phyloP scores from a whole-genome alignment of 2,797 vertebrate genomes.

The Champsocephalus gunnari region DNA sequence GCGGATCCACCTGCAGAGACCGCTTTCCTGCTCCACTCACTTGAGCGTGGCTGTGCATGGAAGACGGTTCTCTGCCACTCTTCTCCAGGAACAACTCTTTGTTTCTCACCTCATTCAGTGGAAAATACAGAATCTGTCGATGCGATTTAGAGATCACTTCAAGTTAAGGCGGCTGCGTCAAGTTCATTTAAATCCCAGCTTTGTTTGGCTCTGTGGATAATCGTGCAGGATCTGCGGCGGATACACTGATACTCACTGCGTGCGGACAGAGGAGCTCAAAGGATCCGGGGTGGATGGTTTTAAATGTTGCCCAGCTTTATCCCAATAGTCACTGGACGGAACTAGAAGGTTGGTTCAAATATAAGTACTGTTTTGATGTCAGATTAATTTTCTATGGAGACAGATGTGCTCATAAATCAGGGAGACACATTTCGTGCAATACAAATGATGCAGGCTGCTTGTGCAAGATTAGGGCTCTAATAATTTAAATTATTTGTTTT shows the following conservation, averaged over 20 bases:
- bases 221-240: slow-evolving; percentile 73
- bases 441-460: slow-evolving; percentile 19
- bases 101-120: slow-evolving; percentile 39
- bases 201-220: slow-evolving; percentile 76
- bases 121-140: slow-evolving; percentile 51
- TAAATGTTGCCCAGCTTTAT: slow-evolving; percentile 66
- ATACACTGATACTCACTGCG: slow-evolving; percentile 51
- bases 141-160: slow-evolving; percentile 58
- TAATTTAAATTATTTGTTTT: background rate
- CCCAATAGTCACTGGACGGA: slow-evolving; percentile 46
- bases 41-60: slow-evolving; percentile 51
- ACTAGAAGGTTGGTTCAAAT: slow-evolving; percentile 66
- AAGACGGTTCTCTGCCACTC: slow-evolving; percentile 15
- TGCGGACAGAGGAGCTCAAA: slow-evolving; percentile 65
- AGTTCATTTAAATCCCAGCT: slow-evolving; percentile 74
- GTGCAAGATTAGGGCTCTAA: background rate
- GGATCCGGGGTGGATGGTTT: slow-evolving; percentile 72
- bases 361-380: slow-evolving; percentile 10
- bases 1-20: slow-evolving; percentile 84
- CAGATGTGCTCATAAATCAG: slow-evolving; percentile 28
- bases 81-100: slow-evolving; percentile 63
- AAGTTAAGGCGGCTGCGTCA: slow-evolving; percentile 64
- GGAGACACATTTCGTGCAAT: slow-evolving; percentile 16
- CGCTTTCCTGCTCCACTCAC: slow-evolving; percentile 53
- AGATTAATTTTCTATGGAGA: background rate